These are phyloP conservation scores for Solea solea DNA, from an alignment of 2,113 vertebrate genomes.

Conservation along the genomic window DNA sequence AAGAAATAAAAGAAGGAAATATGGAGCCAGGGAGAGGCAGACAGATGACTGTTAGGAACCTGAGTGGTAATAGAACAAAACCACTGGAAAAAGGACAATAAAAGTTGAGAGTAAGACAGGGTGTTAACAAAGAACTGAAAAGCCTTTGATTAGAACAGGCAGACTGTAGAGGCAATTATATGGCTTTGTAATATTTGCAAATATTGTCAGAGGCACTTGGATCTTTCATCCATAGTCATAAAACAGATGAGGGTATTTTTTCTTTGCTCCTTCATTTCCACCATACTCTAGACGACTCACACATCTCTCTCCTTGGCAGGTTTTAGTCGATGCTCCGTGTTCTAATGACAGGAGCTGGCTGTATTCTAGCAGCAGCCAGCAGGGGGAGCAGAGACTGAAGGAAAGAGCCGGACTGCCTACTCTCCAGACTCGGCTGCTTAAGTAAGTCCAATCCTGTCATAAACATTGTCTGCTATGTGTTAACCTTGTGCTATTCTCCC, in stretches of 20 bases:
- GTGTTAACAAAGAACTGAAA: slow-evolving; percentile 17
- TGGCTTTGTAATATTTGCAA: background rate
- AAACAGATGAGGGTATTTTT: background rate
- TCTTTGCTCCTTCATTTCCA: background rate
- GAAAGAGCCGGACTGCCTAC: slow-evolving; percentile 72
- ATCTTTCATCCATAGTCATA: background rate
- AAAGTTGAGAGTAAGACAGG: slow-evolving; percentile 16
- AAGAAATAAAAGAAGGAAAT: slow-evolving; percentile 19
- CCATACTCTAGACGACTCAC: background rate
- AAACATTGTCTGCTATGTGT: slow-evolving; percentile 5
- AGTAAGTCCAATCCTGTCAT: slow-evolving; percentile 49
- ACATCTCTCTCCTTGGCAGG: slow-evolving; percentile 56
- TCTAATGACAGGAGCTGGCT: slow-evolving; percentile 98
- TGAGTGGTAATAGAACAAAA: slow-evolving; percentile 28
- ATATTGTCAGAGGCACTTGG: background rate
- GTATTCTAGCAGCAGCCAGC: slow-evolving; percentile 78
- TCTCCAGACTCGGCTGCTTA: slow-evolving; percentile 79
- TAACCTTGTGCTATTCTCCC: background rate
- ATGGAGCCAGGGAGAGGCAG: slow-evolving; percentile 8
- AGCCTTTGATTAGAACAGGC: background rate
- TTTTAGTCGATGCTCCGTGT: slow-evolving; percentile 88
- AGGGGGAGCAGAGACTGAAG: slow-evolving; percentile 75
- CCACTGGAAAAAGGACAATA: no score
- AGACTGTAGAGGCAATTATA: background rate
- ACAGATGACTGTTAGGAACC: slow-evolving; percentile 42